phyloP scores from a whole-genome alignment of 2,113 vertebrate species.

The Notiomystis cincta region DNA sequence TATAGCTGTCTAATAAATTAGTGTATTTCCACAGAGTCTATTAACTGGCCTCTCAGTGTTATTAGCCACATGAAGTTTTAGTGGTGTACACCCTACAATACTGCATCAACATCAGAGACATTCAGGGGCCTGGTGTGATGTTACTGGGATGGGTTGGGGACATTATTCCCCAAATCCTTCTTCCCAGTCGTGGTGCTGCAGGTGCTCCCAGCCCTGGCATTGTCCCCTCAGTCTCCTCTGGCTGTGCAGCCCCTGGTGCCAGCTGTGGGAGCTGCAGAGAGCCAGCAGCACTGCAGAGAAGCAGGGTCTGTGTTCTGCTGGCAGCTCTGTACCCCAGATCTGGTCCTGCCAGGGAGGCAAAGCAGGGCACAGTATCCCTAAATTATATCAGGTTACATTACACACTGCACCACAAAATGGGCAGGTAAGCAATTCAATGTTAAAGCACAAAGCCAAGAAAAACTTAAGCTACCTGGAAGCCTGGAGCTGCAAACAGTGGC shows the following conservation, averaged over 20 bases:
- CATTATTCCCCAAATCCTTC: not conserved
- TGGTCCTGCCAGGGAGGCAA: not conserved
- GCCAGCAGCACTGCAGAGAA: not conserved
- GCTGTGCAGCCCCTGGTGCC: not conserved
- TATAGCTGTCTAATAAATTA: not conserved
- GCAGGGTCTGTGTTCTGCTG: not conserved
- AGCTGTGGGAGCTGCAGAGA: not conserved
- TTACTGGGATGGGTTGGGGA: not conserved
- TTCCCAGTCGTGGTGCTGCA: not conserved
- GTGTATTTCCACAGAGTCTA: not conserved
- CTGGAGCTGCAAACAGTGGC: not conserved
- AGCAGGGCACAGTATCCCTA: not conserved
- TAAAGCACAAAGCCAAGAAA: not conserved
- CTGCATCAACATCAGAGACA: not conserved
- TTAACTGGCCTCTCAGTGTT: not conserved
- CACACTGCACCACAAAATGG: not conserved
- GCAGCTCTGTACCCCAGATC: not conserved
- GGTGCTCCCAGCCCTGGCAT: not conserved
- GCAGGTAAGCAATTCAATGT: not conserved
- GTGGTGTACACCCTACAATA: accelerated
- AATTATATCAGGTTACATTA: not conserved
- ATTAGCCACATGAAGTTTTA: not conserved
- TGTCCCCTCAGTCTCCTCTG: accelerated
- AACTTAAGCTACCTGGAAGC: not conserved
- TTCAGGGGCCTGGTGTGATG: too few species aligned